Conservation (phyloP, 2,888 invertebrate genomes). For the Megaustenia siamemsis region DNA sequence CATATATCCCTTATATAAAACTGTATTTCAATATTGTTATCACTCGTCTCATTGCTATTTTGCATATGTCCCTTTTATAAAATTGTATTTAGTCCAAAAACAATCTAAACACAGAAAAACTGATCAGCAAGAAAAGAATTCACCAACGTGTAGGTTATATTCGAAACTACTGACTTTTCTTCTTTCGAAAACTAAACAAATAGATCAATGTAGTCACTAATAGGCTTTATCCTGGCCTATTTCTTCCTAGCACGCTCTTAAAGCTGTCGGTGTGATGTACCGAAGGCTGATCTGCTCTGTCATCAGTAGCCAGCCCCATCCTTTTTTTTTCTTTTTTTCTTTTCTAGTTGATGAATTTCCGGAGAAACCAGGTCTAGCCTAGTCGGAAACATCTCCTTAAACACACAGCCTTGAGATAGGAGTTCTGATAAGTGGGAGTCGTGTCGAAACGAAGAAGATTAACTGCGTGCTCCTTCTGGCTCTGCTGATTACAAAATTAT, state of each 20-base stretch:
- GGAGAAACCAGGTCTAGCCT: neutral
- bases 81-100: too few species aligned
- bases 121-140: too few species aligned
- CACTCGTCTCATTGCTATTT: too few species aligned
- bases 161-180: neutral
- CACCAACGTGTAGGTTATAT: too few species aligned
- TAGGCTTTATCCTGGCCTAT: neutral
- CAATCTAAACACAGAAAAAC: too few species aligned
- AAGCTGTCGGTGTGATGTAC: neutral
- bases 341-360: conserved; percentile 24
- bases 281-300: neutral
- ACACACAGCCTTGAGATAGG: neutral
- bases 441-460: neutral
- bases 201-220: neutral
- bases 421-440: neutral
- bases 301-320: neutral
- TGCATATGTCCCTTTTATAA: too few species aligned
- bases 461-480: neutral
- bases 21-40: too few species aligned
- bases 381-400: neutral
- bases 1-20: too few species aligned
- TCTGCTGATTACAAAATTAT: neutral
- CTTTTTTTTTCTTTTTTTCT: conserved; percentile 17
- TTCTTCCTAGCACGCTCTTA: neutral
- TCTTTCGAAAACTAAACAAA: neutral